These are phyloP conservation scores for Mormyrus hasselquistii DNA, from an alignment of 2,797 vertebrate genomes.

Conservation along the genomic window DNA sequence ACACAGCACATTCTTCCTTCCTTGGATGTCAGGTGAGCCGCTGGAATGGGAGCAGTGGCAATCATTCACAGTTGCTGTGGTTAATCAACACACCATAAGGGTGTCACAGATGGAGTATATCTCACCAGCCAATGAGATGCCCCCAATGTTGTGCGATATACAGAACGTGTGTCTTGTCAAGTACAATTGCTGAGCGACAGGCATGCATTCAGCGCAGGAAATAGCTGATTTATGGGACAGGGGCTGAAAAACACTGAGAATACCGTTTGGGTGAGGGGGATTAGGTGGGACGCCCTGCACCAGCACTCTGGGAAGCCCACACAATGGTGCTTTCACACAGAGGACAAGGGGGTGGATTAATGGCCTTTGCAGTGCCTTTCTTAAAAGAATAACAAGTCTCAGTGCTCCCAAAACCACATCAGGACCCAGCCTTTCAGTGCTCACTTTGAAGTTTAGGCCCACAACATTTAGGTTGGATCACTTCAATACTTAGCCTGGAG, in stretches of 20 bases:
- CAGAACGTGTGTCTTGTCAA: background rate
- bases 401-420: slow-evolving; percentile 60
- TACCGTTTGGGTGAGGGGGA: slow-evolving; percentile 35
- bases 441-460: slow-evolving; percentile 57
- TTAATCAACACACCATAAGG: background rate
- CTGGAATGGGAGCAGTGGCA: background rate
- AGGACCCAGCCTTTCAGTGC: slow-evolving; percentile 43
- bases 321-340: slow-evolving; percentile 46
- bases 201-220: background rate
- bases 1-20: background rate
- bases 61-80: background rate
- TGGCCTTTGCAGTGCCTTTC: slow-evolving; percentile 51
- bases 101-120: background rate
- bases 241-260: slow-evolving; percentile 31
- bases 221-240: slow-evolving; percentile 17
- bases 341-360: slow-evolving; percentile 54
- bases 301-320: slow-evolving; percentile 48
- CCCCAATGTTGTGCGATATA: background rate
- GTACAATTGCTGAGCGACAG: background rate
- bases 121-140: background rate
- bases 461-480: slow-evolving; percentile 51
- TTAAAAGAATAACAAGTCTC: slow-evolving; percentile 60
- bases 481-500: slow-evolving; percentile 47
- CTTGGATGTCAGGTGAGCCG: background rate
- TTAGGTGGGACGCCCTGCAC: slow-evolving; percentile 48